Evolutionary conservation across 2,888 invertebrate species (phyloP).

Genomic region (Nycteola revayana): DNA sequence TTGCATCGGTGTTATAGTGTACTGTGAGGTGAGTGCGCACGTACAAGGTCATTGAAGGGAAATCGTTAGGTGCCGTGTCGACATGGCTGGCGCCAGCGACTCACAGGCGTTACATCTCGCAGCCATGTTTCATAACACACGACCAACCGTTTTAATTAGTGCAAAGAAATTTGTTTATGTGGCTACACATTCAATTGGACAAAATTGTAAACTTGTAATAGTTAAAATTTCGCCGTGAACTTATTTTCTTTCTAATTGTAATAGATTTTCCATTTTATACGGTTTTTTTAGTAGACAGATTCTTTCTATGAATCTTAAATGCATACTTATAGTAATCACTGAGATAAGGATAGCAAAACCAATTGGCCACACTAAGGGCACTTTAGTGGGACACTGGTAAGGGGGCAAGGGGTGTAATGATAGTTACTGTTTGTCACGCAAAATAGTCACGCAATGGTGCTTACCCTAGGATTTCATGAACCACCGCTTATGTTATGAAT

Average conservation of each 20-base stretch:
- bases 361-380: conserved; percentile 57
- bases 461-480: conserved; percentile 57
- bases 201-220: conserved; percentile 15
- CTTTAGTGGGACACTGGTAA: conserved; percentile 49
- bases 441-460: conserved; percentile 64
- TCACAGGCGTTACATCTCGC: conserved; percentile 59
- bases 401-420: conserved; percentile 43
- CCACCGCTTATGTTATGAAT: conserved; percentile 45
- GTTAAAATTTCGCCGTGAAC: no score
- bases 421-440: conserved; percentile 58
- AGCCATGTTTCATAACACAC: conserved; percentile 59
- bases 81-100: conserved; percentile 55
- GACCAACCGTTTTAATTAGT: conserved; percentile 49
- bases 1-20: conserved; percentile 53
- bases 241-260: no score
- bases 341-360: conserved; percentile 42
- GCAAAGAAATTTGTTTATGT: conserved; percentile 33
- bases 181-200: conserved; percentile 29
- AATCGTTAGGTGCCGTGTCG: conserved; percentile 66
- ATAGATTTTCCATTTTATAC: no score
- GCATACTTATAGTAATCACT: no score
- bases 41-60: conserved; percentile 78
- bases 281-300: no score
- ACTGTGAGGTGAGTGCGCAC: conserved; percentile 47
- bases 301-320: no score